Percentiles rank a stretch among this genome's conserved stretches.
These are phyloP conservation scores for Acridotheres tristis DNA, from an alignment of 2,797 vertebrate species.

Conservation along the genomic window DNA sequence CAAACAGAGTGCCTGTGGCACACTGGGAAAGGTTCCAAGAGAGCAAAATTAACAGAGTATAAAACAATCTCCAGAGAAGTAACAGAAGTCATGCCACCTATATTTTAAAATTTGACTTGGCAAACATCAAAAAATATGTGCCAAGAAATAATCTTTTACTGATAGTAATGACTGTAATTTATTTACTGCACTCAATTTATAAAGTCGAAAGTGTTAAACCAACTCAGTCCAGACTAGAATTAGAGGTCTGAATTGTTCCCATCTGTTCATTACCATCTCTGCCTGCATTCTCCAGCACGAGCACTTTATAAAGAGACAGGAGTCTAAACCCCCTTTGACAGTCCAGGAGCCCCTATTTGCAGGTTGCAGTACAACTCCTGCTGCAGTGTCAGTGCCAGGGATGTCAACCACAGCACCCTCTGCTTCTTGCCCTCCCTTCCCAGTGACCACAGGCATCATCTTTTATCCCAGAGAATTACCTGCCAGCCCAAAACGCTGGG, in stretches of 20 bases:
- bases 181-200: background rate
- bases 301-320: background rate
- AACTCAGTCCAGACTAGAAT: background rate
- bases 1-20: background rate
- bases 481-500: background rate
- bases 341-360: accelerated
- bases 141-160: background rate
- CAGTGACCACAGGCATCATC: background rate
- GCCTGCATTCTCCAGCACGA: background rate
- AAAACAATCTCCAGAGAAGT: background rate
- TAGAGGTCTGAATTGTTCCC: background rate
- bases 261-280: background rate
- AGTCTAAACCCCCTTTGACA: background rate
- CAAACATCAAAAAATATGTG: background rate
- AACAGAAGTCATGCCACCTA: background rate
- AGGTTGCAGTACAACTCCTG: background rate
- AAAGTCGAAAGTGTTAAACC: background rate
- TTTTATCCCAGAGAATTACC: background rate
- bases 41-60: background rate
- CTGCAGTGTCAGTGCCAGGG: accelerated
- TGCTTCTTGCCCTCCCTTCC: background rate
- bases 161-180: background rate
- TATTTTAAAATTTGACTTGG: background rate
- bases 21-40: background rate
- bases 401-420: background rate